These are phyloP conservation scores for Apocheima hispidaria DNA, from an alignment of 2,888 invertebrate genomes.

Conservation along the genomic window DNA sequence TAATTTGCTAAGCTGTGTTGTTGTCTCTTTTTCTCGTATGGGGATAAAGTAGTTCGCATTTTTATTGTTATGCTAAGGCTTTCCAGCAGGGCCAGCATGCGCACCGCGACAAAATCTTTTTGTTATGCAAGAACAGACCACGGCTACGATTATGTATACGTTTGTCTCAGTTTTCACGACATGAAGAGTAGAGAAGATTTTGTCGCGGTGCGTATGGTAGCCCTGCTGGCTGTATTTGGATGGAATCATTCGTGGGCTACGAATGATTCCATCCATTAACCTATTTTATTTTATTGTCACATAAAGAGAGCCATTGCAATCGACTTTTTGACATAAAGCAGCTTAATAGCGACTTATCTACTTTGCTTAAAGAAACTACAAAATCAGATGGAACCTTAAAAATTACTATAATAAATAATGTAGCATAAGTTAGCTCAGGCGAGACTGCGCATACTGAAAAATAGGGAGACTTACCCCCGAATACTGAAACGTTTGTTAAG, in stretches of 20 bases:
- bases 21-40: constrained; percentile 35
- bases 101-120: no score
- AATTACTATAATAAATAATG: neutral
- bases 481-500: no score
- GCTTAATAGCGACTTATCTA: constrained; percentile 24
- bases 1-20: constrained; percentile 34
- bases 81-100: no score
- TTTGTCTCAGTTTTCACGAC: no score
- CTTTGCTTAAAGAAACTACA: constrained; percentile 8
- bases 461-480: no score
- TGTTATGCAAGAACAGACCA: no score
- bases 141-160: no score
- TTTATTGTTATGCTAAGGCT: constrained; percentile 48
- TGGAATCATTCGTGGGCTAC: constrained; percentile 41
- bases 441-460: neutral
- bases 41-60: constrained; percentile 25
- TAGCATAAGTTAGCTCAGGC: neutral
- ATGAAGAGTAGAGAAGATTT: no score
- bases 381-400: constrained; percentile 3
- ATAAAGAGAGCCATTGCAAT: constrained; percentile 34
- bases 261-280: no score
- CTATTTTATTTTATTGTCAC: constrained; percentile 42
- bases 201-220: no score
- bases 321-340: constrained; percentile 32
- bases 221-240: constrained; percentile 38